phyloP scores from a whole-genome alignment of 2,797 vertebrate species.

The Phoxinus dragarum region DNA sequence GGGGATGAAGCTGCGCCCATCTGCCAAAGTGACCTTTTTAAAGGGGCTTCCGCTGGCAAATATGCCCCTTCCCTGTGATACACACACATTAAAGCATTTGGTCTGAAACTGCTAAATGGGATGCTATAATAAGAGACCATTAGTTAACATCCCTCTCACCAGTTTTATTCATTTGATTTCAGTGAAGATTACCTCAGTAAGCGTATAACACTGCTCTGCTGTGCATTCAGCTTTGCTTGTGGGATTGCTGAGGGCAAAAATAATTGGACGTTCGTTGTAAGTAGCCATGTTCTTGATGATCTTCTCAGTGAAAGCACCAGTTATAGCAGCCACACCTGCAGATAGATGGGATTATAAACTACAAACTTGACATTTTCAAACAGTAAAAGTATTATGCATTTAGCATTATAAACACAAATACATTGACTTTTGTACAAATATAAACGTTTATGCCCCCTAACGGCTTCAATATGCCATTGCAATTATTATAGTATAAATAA shows the following conservation, averaged over 20 bases:
- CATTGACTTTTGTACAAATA: not conserved
- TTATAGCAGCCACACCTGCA: slow-evolving; percentile 90
- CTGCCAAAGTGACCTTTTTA: slow-evolving; percentile 87
- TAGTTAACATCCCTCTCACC: not conserved
- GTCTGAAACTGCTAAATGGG: not conserved
- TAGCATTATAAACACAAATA: not conserved
- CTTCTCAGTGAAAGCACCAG: slow-evolving; percentile 93
- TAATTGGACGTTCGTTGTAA: slow-evolving; percentile 91
- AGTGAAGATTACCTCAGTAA: slow-evolving; percentile 85
- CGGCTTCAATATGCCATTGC: not conserved
- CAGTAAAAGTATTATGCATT: not conserved
- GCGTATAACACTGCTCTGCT: slow-evolving; percentile 92
- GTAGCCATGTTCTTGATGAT: slow-evolving; percentile 94
- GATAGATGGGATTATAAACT: slow-evolving; percentile 45
- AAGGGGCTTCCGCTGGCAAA: slow-evolving; percentile 98
- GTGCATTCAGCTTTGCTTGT: slow-evolving; percentile 99
- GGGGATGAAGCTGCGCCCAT: slow-evolving; percentile 90
- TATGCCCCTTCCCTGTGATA: slow-evolving; percentile 88
- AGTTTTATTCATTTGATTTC: not conserved
- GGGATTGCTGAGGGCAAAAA: slow-evolving; percentile 98
- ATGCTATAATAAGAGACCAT: not conserved
- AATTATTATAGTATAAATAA: not conserved
- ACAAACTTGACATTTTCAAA: not conserved
- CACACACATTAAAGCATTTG: slow-evolving; percentile 1
- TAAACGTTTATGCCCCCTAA: not conserved